Conservation (phyloP, 2,797 vertebrate genomes). For the Propithecus deckenii region DNA sequence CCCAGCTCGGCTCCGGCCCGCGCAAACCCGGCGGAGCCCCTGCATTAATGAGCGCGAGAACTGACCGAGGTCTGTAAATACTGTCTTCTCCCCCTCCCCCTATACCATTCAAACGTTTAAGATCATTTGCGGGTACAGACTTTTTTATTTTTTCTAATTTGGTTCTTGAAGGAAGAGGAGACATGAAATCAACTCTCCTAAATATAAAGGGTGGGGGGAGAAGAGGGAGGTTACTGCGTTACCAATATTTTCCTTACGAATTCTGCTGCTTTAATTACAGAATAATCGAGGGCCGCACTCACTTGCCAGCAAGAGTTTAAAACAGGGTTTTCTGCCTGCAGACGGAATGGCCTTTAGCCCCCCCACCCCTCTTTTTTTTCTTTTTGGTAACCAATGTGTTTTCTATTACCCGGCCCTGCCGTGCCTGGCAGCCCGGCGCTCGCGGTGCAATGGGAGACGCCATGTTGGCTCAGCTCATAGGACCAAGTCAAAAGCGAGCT, state of each 20-base stretch:
- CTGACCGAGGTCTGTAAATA: background rate
- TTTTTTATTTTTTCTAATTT: background rate
- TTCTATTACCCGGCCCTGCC: constrained; percentile 83
- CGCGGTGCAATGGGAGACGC: constrained; percentile 82
- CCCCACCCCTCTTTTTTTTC: background rate
- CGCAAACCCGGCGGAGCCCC: background rate
- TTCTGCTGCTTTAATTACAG: constrained; percentile 57
- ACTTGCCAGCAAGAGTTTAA: constrained; percentile 73
- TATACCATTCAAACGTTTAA: background rate
- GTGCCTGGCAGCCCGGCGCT: constrained; percentile 81
- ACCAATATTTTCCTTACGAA: constrained; percentile 16
- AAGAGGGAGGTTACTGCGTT: background rate
- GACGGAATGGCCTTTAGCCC: constrained; percentile 74
- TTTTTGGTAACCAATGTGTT: constrained; percentile 83
- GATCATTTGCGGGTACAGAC: background rate
- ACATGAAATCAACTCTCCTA: constrained; percentile 7
- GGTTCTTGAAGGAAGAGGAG: background rate
- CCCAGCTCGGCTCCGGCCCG: background rate
- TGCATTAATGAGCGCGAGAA: background rate
- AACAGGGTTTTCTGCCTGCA: constrained; percentile 69
- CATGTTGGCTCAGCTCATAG: constrained; percentile 87
- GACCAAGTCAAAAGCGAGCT: constrained; percentile 83
- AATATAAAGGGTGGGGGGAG: background rate
- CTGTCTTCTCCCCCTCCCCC: constrained; percentile 37
- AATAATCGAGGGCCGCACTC: constrained; percentile 30